Conservation (phyloP, 1,140 invertebrate genomes). For the Brachionus plicatilis region DNA sequence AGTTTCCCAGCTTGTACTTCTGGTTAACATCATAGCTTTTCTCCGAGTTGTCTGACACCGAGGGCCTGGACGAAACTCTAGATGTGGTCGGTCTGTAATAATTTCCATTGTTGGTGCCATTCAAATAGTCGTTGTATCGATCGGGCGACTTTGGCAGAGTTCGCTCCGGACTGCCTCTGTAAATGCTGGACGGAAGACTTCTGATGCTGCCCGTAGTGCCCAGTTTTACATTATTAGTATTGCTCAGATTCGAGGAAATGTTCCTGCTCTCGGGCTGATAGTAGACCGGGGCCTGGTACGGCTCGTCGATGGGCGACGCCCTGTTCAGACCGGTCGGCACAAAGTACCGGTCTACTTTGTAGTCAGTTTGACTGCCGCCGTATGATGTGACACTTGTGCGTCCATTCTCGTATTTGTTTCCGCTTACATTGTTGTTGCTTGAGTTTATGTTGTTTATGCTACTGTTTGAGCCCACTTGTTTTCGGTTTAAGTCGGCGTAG, state of each 20-base stretch:
- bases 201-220: neutral
- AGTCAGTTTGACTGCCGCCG: neutral
- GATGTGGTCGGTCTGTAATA: conserved; percentile 34
- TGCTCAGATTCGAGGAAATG: conserved; percentile 21
- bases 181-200: conserved; percentile 26
- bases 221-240: neutral
- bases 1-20: conserved; percentile 10
- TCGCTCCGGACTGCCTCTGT: conserved; percentile 19
- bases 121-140: neutral
- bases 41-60: neutral
- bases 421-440: neutral
- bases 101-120: neutral
- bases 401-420: neutral
- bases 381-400: conserved; percentile 13
- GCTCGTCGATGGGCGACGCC: neutral
- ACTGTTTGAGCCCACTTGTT: neutral
- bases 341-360: conserved; percentile 12
- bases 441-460: conserved; percentile 19
- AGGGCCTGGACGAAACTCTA: neutral
- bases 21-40: conserved; percentile 11
- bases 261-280: conserved; percentile 10
- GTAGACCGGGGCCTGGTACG: conserved; percentile 24
- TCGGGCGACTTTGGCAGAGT: neutral
- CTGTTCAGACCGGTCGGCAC: conserved; percentile 6
- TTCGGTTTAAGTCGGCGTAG: conserved; percentile 25